Conservation (phyloP, 2,888 invertebrate genomes). For the Melipona beecheii region DNA sequence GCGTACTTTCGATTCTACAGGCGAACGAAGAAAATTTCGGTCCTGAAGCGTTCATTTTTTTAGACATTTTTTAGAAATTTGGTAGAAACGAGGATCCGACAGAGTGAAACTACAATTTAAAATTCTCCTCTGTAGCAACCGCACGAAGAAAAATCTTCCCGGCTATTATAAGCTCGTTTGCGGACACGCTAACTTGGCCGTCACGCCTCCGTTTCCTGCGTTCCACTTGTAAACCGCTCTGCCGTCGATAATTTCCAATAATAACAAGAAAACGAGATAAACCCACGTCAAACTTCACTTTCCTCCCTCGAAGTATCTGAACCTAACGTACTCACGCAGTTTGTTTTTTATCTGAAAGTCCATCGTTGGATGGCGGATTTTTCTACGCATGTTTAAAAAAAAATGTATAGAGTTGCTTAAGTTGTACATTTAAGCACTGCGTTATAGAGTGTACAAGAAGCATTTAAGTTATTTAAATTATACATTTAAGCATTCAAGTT, state of each 20-base stretch:
- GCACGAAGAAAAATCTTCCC: constrained; percentile 56
- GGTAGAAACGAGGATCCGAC: neutral
- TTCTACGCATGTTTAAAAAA: no score
- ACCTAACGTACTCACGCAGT: neutral
- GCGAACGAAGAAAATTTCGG: neutral
- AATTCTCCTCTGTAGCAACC: neutral
- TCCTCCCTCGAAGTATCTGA: neutral
- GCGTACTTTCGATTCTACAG: neutral
- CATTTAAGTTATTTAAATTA: no score
- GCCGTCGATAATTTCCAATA: constrained; percentile 26
- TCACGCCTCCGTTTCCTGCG: constrained; percentile 67
- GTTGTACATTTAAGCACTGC: no score
- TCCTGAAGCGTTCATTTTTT: neutral
- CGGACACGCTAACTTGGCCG: constrained; percentile 50
- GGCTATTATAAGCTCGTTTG: constrained; percentile 70
- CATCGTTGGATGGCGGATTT: neutral
- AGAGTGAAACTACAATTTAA: neutral
- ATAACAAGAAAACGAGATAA: constrained; percentile 7
- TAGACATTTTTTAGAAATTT: neutral
- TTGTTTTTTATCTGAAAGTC: neutral
- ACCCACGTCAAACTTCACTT: neutral
- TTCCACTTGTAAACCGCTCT: constrained; percentile 59
- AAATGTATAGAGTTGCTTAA: no score
- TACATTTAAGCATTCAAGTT: no score
- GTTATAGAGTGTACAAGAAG: no score